Evolutionary conservation across 2,888 invertebrate species (phyloP), one percentile per base, ranked within the genome.

Genomic region (Leptogaster cylindrica): DNA sequence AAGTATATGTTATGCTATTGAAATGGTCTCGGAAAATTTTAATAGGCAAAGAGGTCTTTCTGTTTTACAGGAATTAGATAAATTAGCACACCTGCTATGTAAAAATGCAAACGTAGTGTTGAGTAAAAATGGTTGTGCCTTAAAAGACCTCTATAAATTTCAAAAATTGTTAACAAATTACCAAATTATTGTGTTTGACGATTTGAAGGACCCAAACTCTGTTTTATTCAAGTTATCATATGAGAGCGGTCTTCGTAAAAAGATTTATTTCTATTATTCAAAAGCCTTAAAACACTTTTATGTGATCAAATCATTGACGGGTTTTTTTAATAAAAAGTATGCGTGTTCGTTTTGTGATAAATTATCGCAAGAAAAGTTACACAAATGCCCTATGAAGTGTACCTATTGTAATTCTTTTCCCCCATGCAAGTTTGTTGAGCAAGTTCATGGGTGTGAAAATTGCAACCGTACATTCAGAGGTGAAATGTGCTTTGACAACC

Each of bases 161-260:
- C 50, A 63, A 63, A 63, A 44, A 14, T 63, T 27, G 44, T 63
- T 63, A 28, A 63, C 41, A 27, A 18, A 44, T 44, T 63, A 20
- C 27, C 63, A 44, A 28, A 63, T 63, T 25, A 61, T 64, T 25
- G 64, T 64, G 8, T 64, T 64, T 64, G 46, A 64, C 28, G 39
- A 63, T 23, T 16, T 48, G 3, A 64, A 64, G 31, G 28, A 48
- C 18, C 28, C 48, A 64, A 28, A 25, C 18, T 61, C 36, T 23
- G 25, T 61, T 12, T 41, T 61, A 41, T 61, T 61, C 39, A 61
- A 46, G 10, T 20, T 46, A n/a, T n/a, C 46, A 46, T 20, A 18
- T 46, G 46, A 46, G 20, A 7, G 46, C 46, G 46, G 39, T 7
- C 23, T 4, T 18, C 1, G 4, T 20, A 46, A 46, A 46, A 46